phyloP scores from a whole-genome alignment of 2,113 vertebrate genomes.

The Platichthys flesus region DNA sequence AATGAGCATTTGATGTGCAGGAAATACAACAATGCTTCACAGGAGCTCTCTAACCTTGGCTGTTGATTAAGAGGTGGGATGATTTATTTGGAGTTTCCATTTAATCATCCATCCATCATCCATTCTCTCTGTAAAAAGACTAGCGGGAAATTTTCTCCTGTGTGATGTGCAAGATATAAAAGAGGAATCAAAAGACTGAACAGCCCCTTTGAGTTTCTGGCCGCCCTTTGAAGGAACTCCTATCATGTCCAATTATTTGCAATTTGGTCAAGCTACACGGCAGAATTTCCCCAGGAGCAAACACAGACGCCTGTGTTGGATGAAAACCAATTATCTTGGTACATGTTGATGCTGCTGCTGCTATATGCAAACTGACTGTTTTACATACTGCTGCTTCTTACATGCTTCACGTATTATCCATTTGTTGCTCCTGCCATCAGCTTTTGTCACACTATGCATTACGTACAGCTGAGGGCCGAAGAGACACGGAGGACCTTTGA shows the following conservation, averaged over 20 bases:
- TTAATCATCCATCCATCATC: background rate
- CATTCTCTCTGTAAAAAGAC: background rate
- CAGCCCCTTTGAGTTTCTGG: background rate
- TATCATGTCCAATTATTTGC: slow-evolving; percentile 8
- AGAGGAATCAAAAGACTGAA: background rate
- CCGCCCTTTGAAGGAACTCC: slow-evolving; percentile 10
- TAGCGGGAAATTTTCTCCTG: background rate
- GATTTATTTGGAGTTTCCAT: slow-evolving; percentile 24
- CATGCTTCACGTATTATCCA: background rate
- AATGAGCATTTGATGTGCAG: slow-evolving; percentile 8
- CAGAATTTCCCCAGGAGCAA: background rate
- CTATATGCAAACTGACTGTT: background rate
- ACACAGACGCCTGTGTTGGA: background rate
- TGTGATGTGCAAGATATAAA: slow-evolving; percentile 6
- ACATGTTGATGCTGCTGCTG: background rate
- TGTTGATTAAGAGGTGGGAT: background rate
- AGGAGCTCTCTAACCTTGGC: background rate
- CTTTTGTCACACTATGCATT: too few relatives aligned
- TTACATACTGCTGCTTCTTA: background rate
- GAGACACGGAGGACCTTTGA: too few relatives aligned
- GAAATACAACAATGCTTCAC: slow-evolving; percentile 19
- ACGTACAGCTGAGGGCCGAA: too few relatives aligned
- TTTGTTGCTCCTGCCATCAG: too few relatives aligned
- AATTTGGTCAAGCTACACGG: background rate
- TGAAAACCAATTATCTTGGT: slow-evolving; percentile 2